A percentile compares a stretch with the other conserved stretches of the same genome.
phyloP scores from a whole-genome alignment of 2,888 invertebrate species.

The Diloba caeruleocephala region DNA sequence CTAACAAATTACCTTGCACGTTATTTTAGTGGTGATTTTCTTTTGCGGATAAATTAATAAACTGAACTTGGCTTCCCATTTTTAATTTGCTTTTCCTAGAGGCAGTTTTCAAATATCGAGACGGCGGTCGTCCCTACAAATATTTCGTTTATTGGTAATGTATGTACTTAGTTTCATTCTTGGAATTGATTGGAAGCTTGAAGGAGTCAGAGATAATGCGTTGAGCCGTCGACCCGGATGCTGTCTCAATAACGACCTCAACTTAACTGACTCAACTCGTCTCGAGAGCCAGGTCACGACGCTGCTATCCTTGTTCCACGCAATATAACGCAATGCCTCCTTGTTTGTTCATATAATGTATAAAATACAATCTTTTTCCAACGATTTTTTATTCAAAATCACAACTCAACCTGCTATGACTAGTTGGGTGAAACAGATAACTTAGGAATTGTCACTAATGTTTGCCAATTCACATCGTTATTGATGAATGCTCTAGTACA shows the following conservation, averaged over 20 bases:
- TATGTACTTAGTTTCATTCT: conserved; percentile 28
- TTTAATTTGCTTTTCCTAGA: neutral
- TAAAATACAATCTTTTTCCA: no score
- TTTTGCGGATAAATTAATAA: neutral
- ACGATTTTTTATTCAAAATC: no score
- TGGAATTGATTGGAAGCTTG: conserved; percentile 54
- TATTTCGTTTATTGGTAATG: no score
- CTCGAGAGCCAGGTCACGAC: conserved; percentile 69
- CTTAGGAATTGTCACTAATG: conserved; percentile 5
- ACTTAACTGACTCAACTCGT: conserved; percentile 63
- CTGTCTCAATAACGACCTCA: conserved; percentile 52
- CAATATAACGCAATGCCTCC: conserved; percentile 44
- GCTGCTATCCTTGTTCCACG: conserved; percentile 55
- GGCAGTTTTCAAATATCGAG: neutral
- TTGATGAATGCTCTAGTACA: conserved; percentile 3
- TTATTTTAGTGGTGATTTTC: neutral
- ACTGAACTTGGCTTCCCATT: neutral
- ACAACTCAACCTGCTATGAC: conserved; percentile 19
- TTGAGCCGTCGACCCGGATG: conserved; percentile 76
- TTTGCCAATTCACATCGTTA: conserved; percentile 25
- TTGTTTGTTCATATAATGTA: no score
- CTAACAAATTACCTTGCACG: neutral
- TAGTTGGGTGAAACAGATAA: conserved; percentile 14
- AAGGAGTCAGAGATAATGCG: conserved; percentile 65
- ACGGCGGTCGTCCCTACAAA: no score